phyloP scores from a whole-genome alignment of 1,140 invertebrate species.

The Plutomurus gul region DNA sequence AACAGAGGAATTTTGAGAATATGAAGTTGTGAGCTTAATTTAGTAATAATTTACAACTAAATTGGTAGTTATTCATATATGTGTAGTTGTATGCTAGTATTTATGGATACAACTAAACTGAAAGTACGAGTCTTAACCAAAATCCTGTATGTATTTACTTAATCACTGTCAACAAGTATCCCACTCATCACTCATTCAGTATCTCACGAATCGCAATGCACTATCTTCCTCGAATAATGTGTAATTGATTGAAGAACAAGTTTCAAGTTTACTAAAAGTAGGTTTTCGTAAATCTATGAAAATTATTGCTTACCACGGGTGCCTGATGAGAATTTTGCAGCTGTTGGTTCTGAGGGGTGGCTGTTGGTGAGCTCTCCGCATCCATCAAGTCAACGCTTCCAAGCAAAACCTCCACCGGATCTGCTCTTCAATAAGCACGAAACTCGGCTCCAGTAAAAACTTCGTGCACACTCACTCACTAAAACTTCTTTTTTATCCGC shows the following conservation, averaged over 20 bases:
- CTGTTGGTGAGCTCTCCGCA: conserved; percentile 10
- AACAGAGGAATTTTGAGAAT: too few relatives aligned
- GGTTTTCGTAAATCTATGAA: not conserved
- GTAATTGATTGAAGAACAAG: not conserved
- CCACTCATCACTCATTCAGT: too few relatives aligned
- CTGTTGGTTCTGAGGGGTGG: not conserved
- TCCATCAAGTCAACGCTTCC: conserved; percentile 22
- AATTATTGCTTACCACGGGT: not conserved
- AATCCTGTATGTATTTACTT: too few relatives aligned
- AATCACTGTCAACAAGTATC: too few relatives aligned
- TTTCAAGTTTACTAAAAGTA: not conserved
- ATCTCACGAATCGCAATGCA: not conserved
- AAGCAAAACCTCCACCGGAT: conserved; percentile 21
- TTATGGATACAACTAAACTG: too few relatives aligned
- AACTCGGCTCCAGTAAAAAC: not conserved
- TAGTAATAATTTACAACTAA: too few relatives aligned
- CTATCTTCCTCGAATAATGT: not conserved
- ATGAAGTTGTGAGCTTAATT: too few relatives aligned
- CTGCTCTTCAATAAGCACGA: conserved; percentile 26
- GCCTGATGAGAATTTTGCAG: not conserved
- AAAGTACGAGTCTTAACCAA: too few relatives aligned
- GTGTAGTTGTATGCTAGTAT: too few relatives aligned
- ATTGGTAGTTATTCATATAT: too few relatives aligned
- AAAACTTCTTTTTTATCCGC: too few relatives aligned
- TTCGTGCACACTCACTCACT: not conserved